A percentile compares a stretch with the other conserved stretches of the same genome.
These are phyloP conservation scores for Sphecodes monilicornis DNA, from an alignment of 2,888 invertebrate species.

Conservation along the genomic window DNA sequence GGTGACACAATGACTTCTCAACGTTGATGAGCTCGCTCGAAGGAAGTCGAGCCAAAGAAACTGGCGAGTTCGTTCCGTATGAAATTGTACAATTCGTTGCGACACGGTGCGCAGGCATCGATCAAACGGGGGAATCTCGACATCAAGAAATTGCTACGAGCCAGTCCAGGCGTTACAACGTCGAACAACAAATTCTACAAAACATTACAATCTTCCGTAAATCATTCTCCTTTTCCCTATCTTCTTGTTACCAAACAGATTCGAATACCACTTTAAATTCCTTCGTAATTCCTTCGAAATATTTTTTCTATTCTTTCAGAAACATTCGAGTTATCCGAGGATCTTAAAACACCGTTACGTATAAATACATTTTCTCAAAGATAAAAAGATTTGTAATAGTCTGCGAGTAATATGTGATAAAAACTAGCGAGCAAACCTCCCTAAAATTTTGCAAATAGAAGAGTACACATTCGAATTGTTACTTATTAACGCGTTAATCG, in stretches of 20 bases:
- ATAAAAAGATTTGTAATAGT: too few species aligned
- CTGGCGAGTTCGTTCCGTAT: neutral
- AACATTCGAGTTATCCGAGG: too few species aligned
- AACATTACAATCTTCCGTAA: neutral
- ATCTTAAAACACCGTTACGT: too few species aligned
- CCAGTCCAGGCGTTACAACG: neutral
- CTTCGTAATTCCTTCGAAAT: too few species aligned
- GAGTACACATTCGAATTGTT: neutral
- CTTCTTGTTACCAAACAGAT: neutral
- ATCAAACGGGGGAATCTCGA: neutral
- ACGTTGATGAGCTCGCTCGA: constrained; percentile 9
- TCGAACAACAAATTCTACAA: neutral
- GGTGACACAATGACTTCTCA: constrained; percentile 54
- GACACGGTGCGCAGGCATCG: neutral
- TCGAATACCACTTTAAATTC: neutral
- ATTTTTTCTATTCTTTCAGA: too few species aligned
- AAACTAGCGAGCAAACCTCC: neutral
- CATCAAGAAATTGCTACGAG: neutral
- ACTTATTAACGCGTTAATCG: too few species aligned
- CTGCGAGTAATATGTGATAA: too few species aligned
- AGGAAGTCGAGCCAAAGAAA: constrained; percentile 20
- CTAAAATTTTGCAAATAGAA: neutral
- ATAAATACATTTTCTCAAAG: too few species aligned
- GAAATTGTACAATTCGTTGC: constrained; percentile 1
- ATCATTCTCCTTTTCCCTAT: neutral